Evolutionary conservation across 2,888 invertebrate genomes (phyloP).

Genomic region (Leucoptera coffeella): DNA sequence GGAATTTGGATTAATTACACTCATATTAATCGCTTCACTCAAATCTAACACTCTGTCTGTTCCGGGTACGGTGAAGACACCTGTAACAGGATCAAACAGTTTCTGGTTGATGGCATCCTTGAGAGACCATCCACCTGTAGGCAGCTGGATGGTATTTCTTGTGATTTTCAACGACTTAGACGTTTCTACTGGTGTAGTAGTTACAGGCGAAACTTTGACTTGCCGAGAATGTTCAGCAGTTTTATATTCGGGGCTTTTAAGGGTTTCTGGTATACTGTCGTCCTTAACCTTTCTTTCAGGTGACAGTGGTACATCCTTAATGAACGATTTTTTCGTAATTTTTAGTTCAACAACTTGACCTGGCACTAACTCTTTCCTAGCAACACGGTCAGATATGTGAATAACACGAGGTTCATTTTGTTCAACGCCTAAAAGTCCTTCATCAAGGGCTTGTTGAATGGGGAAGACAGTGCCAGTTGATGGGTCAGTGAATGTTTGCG

Average conservation of each 20-base stretch:
- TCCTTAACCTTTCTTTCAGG: constrained; percentile 43
- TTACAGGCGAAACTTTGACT: constrained; percentile 26
- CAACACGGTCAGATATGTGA: constrained; percentile 28
- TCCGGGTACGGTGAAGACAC: constrained; percentile 79
- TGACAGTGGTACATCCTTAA: constrained; percentile 36
- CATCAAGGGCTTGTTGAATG: constrained; percentile 70
- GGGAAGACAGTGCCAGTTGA: constrained; percentile 65
- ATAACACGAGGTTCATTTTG: constrained; percentile 36
- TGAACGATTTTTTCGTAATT: constrained; percentile 46
- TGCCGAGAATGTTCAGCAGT: constrained; percentile 32
- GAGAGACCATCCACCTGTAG: constrained; percentile 77
- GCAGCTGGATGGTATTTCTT: constrained; percentile 70
- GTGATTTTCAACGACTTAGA: constrained; percentile 45
- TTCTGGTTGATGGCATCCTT: constrained; percentile 77
- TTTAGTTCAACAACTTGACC: constrained; percentile 45
- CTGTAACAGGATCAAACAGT: constrained; percentile 75
- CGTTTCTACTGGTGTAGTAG: constrained; percentile 6
- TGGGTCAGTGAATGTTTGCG: constrained; percentile 72
- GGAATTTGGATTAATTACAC: constrained; percentile 79
- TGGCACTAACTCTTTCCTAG: constrained; percentile 30
- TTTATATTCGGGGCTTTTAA: constrained; percentile 46
- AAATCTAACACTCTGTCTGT: constrained; percentile 80
- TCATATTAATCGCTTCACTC: constrained; percentile 79
- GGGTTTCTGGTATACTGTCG: constrained; percentile 49
- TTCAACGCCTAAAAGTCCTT: constrained; percentile 64